Evolutionary conservation across 2,113 vertebrate species (phyloP).

Genomic region (Nothobranchius furzeri): DNA sequence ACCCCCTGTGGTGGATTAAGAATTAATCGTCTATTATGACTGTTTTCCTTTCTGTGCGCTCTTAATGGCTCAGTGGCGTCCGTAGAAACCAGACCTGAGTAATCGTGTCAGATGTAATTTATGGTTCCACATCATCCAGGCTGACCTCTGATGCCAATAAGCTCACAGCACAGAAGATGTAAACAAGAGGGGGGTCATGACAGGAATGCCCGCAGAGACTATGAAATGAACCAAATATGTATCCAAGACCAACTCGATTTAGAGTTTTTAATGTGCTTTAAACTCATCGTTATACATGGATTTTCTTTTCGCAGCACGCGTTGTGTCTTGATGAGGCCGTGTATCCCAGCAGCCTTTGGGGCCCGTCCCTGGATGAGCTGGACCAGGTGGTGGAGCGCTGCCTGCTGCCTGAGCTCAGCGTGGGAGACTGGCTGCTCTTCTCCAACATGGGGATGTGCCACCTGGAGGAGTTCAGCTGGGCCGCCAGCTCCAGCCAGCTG

Average conservation of each 20-base stretch:
- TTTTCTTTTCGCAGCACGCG: constrained; percentile 44
- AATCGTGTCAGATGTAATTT: not conserved
- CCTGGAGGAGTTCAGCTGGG: constrained; percentile 81
- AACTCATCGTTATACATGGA: no score
- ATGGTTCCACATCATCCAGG: not conserved
- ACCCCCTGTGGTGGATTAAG: no score
- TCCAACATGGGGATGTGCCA: constrained; percentile 91
- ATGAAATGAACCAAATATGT: not conserved
- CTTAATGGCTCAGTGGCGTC: not conserved
- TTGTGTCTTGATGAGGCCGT: constrained; percentile 81
- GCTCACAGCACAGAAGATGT: not conserved
- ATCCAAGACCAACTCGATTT: not conserved
- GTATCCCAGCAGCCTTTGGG: constrained; percentile 94
- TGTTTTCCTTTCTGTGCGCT: not conserved
- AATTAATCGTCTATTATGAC: no score
- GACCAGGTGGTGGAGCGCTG: constrained; percentile 94
- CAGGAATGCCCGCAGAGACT: not conserved
- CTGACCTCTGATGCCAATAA: not conserved
- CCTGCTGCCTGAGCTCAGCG: constrained; percentile 91
- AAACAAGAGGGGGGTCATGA: not conserved
- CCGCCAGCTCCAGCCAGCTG: constrained; percentile 82
- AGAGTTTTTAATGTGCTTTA: no score
- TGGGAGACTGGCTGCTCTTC: constrained; percentile 96
- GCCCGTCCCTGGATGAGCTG: constrained; percentile 92
- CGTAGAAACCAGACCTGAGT: not conserved